phyloP scores from a whole-genome alignment of 2,888 invertebrate genomes.

The Caenorhabditis uteleia region DNA sequence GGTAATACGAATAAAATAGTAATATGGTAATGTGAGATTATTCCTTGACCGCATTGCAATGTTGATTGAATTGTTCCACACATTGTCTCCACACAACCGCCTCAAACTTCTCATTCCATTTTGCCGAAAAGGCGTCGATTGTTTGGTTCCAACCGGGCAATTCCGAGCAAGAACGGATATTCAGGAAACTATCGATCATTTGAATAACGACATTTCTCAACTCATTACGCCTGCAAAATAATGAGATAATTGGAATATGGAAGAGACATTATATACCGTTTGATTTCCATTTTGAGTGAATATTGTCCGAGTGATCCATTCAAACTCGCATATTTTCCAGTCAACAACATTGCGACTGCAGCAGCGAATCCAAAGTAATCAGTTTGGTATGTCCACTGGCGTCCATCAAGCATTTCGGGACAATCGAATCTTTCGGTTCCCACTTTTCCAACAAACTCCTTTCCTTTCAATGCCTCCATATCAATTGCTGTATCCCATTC shows the following conservation, averaged over 20 bases:
- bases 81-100: slow-evolving; percentile 16
- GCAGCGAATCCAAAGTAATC: slow-evolving; percentile 89
- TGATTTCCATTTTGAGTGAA: slow-evolving; percentile 50
- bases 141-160: slow-evolving; percentile 77
- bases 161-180: slow-evolving; percentile 81
- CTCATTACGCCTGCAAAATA: slow-evolving; percentile 70
- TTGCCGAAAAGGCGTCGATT: slow-evolving; percentile 1
- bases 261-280: slow-evolving; percentile 37
- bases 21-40: too few species aligned
- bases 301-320: slow-evolving; percentile 30
- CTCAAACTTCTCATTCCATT: slow-evolving; percentile 20
- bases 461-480: slow-evolving; percentile 78
- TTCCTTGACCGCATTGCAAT: too few species aligned
- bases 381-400: slow-evolving; percentile 84
- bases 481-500: slow-evolving; percentile 94
- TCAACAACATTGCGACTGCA: slow-evolving; percentile 84
- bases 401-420: slow-evolving; percentile 82
- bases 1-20: too few species aligned
- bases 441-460: slow-evolving; percentile 74
- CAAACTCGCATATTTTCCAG: slow-evolving; percentile 83
- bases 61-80: slow-evolving; percentile 25
- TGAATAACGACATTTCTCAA: slow-evolving; percentile 77
- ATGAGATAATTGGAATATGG: not conserved
- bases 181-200: slow-evolving; percentile 82
- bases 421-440: slow-evolving; percentile 73